These are phyloP conservation scores for Uria lomvia DNA, from an alignment of 2,113 vertebrate genomes.

Conservation along the genomic window DNA sequence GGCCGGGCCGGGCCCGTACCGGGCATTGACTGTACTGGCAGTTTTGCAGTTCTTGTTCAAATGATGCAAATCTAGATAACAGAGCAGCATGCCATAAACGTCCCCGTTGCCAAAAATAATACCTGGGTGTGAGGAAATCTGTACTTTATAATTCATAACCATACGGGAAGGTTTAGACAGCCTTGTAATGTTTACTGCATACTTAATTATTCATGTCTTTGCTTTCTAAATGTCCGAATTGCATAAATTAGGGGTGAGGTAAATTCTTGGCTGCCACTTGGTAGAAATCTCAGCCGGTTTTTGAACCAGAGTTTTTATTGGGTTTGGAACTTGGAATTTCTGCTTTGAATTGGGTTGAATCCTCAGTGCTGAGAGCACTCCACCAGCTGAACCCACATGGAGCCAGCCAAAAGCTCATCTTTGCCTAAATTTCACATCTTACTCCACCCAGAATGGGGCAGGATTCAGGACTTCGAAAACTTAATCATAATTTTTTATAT, in stretches of 20 bases:
- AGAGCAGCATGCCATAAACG: background rate
- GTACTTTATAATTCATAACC: background rate
- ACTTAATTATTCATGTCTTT: background rate
- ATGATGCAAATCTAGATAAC: background rate
- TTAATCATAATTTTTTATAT: background rate
- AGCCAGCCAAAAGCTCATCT: background rate
- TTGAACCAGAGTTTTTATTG: background rate
- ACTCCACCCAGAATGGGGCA: background rate
- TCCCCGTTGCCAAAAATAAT: background rate
- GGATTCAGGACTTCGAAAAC: background rate
- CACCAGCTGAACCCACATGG: background rate
- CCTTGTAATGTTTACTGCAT: background rate
- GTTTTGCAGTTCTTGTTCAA: background rate
- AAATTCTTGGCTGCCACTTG: background rate
- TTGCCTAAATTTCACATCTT: background rate
- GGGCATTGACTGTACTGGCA: background rate
- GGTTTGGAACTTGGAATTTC: background rate
- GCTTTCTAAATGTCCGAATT: background rate
- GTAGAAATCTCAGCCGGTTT: background rate
- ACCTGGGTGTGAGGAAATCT: background rate
- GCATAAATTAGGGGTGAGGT: background rate
- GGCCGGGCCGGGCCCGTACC: background rate
- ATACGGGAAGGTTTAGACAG: background rate
- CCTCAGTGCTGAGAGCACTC: background rate
- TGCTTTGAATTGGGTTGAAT: background rate